Percentiles rank a stretch among this genome's conserved stretches.
Conservation (phyloP, 1,140 invertebrate species). For the Aphaenogaster rudis region DNA sequence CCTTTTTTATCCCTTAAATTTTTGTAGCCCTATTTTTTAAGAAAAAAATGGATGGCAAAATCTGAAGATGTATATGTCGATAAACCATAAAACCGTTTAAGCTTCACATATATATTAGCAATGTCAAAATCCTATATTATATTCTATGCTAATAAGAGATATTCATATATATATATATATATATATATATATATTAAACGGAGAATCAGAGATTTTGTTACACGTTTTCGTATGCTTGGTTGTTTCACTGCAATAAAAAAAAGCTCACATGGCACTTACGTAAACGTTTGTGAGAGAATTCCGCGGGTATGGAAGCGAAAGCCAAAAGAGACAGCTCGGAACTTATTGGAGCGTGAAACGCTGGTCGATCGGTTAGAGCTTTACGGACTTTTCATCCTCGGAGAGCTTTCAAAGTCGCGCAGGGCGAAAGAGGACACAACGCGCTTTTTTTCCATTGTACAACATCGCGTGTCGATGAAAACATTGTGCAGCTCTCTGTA, state of each 20-base stretch:
- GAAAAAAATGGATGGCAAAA: neutral
- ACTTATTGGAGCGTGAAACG: constrained; percentile 58
- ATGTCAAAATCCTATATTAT: too few relatives aligned
- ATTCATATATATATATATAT: neutral
- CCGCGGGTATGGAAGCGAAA: constrained; percentile 20
- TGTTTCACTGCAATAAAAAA: constrained; percentile 20
- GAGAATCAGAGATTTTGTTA: neutral
- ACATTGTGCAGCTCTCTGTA: constrained; percentile 13
- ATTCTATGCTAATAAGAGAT: neutral
- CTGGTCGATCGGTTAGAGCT: constrained; percentile 28
- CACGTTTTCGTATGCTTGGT: neutral
- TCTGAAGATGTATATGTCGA: neutral
- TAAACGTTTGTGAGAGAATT: constrained; percentile 36
- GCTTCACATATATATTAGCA: neutral
- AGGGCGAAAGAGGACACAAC: constrained; percentile 47
- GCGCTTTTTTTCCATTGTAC: neutral
- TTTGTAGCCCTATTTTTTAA: neutral
- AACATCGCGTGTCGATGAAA: constrained; percentile 51
- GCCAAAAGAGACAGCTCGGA: constrained; percentile 54
- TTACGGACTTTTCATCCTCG: constrained; percentile 55
- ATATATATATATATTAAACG: neutral
- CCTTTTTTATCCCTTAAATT: neutral
- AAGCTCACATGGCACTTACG: constrained; percentile 21
- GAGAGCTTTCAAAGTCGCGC: constrained; percentile 66
- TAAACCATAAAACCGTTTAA: neutral